Base-by-base conservation (phyloP, 2,888 invertebrate genomes). In the Drosophila neotestacea region DNA sequence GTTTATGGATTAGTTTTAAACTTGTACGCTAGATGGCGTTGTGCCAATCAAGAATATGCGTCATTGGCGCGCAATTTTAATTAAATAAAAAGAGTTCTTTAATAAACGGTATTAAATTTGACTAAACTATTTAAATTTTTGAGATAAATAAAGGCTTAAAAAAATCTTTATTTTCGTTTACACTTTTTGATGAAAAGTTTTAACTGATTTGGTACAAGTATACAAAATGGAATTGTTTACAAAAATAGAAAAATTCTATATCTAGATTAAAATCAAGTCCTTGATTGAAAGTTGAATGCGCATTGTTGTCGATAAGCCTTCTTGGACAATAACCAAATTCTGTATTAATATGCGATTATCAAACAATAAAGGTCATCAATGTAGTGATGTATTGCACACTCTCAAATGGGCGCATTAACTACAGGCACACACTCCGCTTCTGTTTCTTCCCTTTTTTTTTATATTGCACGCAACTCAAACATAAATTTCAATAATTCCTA, bases 401-500 rank as follows among this genome's bases (percentile, higher is more conserved):
- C n/a, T 36, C 32, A 58, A 70, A 73, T 56, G 52, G 58, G 7
- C 54, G 56, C 62, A 61, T 68, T 47, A 70, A 48, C 28, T 54
- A 41, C 36, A 67, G 32, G 10, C 58, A 61, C 62, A 34, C 32
- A 47, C 28, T 32, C 44, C 0, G 13, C 36, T 22, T 16, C 11
- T 10, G 10, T 6, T n/a, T 4, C 22, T 50, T 10, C 13, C 38
- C 10, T 28, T 11, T 6, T 38, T 9, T 4, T 46, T n/a, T n/a
- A n/a, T n/a, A n/a, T n/a, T 47, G 41, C 54, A 55, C 51, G 41
- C 59, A 74, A 51, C 60, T 66, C 46, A 68, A 81, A 79, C 77
- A 87, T 84, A 88, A 84, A 87, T 85, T 84, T 81, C 64, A 81
- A 89, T 89, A 87, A 87, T 78, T 81, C 87, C 52, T 10, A 79